phyloP scores from a whole-genome alignment of 2,113 vertebrate genomes.

The Pampusana beccarii region DNA sequence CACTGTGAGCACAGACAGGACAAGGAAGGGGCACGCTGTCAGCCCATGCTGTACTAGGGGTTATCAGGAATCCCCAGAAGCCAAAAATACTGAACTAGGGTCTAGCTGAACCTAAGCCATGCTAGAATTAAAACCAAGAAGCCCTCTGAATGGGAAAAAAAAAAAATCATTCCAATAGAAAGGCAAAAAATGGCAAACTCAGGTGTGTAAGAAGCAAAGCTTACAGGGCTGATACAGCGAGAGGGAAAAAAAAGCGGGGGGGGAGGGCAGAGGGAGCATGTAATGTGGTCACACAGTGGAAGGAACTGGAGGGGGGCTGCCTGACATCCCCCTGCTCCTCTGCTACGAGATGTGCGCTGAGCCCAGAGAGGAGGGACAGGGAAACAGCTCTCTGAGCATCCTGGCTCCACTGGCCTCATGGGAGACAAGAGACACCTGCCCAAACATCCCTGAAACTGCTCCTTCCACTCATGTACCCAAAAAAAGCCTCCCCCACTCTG shows the following conservation, averaged over 20 bases:
- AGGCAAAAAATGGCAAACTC: background rate
- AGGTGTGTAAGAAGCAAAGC: background rate
- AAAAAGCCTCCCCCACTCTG: background rate
- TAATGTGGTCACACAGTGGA: accelerated
- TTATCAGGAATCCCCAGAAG: background rate
- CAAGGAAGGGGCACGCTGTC: accelerated
- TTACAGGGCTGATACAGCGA: background rate
- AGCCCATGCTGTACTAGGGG: accelerated
- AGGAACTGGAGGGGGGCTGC: background rate
- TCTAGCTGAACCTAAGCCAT: background rate
- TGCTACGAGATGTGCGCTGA: background rate
- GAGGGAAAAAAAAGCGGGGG: accelerated
- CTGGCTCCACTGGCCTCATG: background rate
- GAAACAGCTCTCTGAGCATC: background rate
- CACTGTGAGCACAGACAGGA: background rate
- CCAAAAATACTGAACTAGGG: background rate
- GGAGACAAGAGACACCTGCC: constrained; percentile 33
- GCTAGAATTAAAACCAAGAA: background rate
- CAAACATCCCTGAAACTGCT: background rate
- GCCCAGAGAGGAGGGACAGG: background rate
- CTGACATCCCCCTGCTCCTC: background rate
- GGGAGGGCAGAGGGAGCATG: too few relatives aligned
- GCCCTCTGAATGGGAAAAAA: background rate
- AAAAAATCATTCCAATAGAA: background rate
- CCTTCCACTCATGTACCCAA: background rate